phyloP scores from a whole-genome alignment of 1,140 invertebrate species.

The Heliconius hewitsoni region DNA sequence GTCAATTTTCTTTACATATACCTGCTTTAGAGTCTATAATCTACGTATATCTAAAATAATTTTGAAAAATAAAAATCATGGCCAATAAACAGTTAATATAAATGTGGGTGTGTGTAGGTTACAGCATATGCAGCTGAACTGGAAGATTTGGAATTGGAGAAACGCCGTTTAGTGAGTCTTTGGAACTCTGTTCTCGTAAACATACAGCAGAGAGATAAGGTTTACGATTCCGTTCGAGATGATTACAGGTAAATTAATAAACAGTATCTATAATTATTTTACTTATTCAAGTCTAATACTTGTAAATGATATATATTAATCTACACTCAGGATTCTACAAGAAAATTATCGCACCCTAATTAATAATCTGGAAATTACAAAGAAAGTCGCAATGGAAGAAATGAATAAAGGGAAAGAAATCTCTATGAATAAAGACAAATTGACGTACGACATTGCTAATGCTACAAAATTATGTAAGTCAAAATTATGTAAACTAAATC shows the following conservation, averaged over 20 bases:
- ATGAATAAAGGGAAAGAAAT: conserved; percentile 85
- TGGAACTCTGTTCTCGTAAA: conserved; percentile 88
- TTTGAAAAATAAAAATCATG: no score
- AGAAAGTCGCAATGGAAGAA: conserved; percentile 84
- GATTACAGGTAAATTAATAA: conserved; percentile 81
- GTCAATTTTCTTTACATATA: no score
- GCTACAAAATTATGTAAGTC: conserved; percentile 65
- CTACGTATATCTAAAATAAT: no score
- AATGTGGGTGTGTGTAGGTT: conserved; percentile 41
- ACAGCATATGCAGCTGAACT: conserved; percentile 86
- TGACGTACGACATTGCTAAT: conserved; percentile 81
- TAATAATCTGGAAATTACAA: conserved; percentile 82
- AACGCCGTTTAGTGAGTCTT: conserved; percentile 84
- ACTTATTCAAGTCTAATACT: background rate
- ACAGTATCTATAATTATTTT: background rate
- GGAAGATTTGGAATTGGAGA: conserved; percentile 86
- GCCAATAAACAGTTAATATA: background rate
- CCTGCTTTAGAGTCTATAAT: no score
- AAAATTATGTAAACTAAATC: no score
- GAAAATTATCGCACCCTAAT: conserved; percentile 82
- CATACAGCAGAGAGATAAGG: conserved; percentile 85
- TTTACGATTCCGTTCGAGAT: conserved; percentile 82
- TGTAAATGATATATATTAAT: background rate
- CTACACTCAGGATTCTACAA: conserved; percentile 57
- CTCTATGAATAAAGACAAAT: conserved; percentile 82